These are phyloP conservation scores for Nanger granti DNA, from an alignment of 2,113 vertebrate species.

Conservation along the genomic window DNA sequence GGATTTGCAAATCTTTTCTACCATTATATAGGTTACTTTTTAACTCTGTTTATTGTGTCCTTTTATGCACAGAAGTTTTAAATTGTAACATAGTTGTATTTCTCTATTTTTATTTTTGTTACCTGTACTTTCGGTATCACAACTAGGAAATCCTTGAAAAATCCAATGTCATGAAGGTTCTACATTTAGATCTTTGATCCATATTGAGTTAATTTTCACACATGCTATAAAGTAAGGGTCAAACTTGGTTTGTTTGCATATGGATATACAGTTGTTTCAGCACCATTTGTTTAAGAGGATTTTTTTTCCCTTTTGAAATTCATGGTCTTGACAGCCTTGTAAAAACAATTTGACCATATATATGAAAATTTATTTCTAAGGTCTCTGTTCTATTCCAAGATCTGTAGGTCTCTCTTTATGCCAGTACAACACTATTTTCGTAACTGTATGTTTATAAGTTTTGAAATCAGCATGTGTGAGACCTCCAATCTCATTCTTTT, in stretches of 20 bases:
- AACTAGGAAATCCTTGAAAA: background rate
- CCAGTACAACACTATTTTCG: background rate
- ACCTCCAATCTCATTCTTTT: background rate
- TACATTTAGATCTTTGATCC: background rate
- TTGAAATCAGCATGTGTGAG: background rate
- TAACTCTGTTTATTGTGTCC: background rate
- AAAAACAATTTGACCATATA: background rate
- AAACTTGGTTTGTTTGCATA: background rate
- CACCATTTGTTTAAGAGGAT: background rate
- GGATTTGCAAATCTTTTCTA: background rate
- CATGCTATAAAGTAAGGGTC: background rate
- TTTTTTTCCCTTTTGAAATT: background rate
- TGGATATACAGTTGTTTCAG: background rate
- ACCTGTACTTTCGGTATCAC: background rate
- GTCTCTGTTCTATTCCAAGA: background rate
- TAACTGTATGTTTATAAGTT: background rate
- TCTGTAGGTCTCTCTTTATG: background rate
- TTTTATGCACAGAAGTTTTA: background rate
- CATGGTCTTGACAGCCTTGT: background rate
- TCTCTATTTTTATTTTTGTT: background rate
- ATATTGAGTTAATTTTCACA: background rate
- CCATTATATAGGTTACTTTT: background rate
- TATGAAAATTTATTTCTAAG: background rate
- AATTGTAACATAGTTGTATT: background rate
- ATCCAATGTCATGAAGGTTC: background rate